Evolutionary conservation across 2,888 invertebrate species (phyloP).

Genomic region (Sarcophaga carnaria): DNA sequence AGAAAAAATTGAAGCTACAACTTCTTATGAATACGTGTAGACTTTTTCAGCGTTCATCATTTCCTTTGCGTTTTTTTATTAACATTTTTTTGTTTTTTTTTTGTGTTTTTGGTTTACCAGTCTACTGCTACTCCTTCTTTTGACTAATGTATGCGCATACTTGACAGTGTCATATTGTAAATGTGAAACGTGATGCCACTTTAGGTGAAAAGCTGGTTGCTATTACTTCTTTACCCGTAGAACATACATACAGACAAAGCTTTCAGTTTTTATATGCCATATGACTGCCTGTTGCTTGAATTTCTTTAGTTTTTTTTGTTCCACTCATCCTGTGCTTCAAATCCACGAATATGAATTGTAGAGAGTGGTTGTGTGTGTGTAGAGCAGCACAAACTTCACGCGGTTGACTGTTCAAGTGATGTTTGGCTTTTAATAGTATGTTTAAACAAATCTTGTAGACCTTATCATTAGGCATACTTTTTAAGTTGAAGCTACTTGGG

Average conservation of each 20-base stretch:
- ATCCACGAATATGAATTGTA: constrained; percentile 14
- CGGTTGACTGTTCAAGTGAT: constrained; percentile 37
- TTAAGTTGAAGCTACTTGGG: constrained; percentile 62
- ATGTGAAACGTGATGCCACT: constrained; percentile 72
- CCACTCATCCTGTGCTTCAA: not conserved
- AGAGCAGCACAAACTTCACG: not conserved
- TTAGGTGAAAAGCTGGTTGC: constrained; percentile 68
- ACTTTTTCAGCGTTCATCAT: constrained; percentile 31
- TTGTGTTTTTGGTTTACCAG: constrained; percentile 21
- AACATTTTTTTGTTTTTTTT: constrained; percentile 18
- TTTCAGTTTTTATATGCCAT: constrained; percentile 23
- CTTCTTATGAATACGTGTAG: constrained; percentile 61
- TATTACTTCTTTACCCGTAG: constrained; percentile 53
- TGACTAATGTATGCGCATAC: constrained; percentile 69
- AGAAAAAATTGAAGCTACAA: constrained; percentile 36
- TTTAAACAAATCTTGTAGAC: constrained; percentile 69
- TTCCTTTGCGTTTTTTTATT: too few relatives aligned
- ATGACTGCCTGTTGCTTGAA: constrained; percentile 50
- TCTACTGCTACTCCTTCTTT: constrained; percentile 45
- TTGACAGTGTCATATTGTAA: constrained; percentile 70
- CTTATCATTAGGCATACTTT: constrained; percentile 68
- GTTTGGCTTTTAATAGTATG: constrained; percentile 64
- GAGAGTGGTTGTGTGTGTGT: not conserved
- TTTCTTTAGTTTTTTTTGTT: constrained; percentile 5
- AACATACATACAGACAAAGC: not conserved